Evolutionary conservation across 2,113 vertebrate genomes (phyloP).

Genomic region (Dasyprocta punctata): DNA sequence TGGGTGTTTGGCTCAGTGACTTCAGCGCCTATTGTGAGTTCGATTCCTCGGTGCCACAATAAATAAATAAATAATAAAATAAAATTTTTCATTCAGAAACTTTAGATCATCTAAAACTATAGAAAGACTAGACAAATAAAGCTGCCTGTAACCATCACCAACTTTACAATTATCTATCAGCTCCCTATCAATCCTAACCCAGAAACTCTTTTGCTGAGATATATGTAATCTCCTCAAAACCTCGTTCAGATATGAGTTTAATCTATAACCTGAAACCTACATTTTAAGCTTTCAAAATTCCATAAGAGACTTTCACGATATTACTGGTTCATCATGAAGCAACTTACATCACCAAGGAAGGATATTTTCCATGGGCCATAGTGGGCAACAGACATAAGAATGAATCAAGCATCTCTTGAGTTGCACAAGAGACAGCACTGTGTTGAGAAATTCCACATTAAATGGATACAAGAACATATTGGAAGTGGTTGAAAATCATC

Average conservation of each 20-base stretch:
- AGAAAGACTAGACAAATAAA: background rate
- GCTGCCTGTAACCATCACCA: background rate
- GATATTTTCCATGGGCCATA: background rate
- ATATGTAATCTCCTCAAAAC: background rate
- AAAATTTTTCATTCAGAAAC: background rate
- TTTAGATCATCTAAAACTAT: slow-evolving; percentile 13
- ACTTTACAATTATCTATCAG: background rate
- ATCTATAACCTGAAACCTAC: background rate
- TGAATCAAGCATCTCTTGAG: background rate
- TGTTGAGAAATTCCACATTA: background rate
- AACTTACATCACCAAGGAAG: background rate
- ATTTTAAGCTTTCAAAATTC: background rate
- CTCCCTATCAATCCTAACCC: background rate
- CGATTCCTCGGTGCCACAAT: too few relatives aligned
- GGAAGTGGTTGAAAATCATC: slow-evolving; percentile 33
- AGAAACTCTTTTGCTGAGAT: background rate
- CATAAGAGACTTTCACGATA: background rate
- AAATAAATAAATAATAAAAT: too few relatives aligned
- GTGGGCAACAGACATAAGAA: background rate
- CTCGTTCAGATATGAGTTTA: background rate
- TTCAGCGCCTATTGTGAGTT: too few relatives aligned
- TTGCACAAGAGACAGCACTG: background rate
- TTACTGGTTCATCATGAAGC: background rate
- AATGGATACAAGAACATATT: background rate
- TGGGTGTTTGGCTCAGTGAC: too few relatives aligned